Evolutionary conservation across 2,797 vertebrate genomes (phyloP), one percentile per base, ranked within the genome.

Genomic region (Mus caroli): DNA sequence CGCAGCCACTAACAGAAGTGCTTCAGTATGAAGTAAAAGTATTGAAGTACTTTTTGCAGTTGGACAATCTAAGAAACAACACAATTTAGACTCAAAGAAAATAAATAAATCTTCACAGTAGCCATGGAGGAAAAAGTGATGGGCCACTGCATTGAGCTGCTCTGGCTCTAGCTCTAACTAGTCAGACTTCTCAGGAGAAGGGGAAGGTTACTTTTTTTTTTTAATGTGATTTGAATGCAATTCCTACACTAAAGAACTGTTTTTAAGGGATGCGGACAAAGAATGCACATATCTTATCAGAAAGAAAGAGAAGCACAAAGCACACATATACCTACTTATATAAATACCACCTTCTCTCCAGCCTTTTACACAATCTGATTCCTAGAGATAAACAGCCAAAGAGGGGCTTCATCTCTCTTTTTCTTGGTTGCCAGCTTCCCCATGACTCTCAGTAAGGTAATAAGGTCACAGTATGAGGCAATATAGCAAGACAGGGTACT

Each of bases 241-340:
- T 10, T 83, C 31, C 43, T 77, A 76, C n/a, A 79, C 31, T 19
- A 60, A 31, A 31, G 67, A 86, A 91, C 28, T 85, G 43, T 24
- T 76, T 88, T 93, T 90, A 58, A 96, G 77, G 91, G 91, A 26
- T 75, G n/a, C 80, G 94, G 89, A 96, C 67, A 89, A 91, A 71
- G 75, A 93, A 95, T 92, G 67, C 54, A 80, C 43, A 83, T 50
- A 94, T 84, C 92, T 97, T 94, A 95, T 82, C 86, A 90, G 87
- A 84, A 96, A 95, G 92, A 97, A 96, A 94, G 87, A 87, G 64
- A 80, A 84, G 62, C 67, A 67, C 54, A 60, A 80, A 90, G 56
- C 84, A 87, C 15, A 28, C 85, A 20, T 14, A 92, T 26, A 82
- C 20, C 24, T 22, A 40, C 14, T 77, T 80, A 96, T 88, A 76